phyloP scores from a whole-genome alignment of 2,888 invertebrate genomes.

The Agrochola litura region DNA sequence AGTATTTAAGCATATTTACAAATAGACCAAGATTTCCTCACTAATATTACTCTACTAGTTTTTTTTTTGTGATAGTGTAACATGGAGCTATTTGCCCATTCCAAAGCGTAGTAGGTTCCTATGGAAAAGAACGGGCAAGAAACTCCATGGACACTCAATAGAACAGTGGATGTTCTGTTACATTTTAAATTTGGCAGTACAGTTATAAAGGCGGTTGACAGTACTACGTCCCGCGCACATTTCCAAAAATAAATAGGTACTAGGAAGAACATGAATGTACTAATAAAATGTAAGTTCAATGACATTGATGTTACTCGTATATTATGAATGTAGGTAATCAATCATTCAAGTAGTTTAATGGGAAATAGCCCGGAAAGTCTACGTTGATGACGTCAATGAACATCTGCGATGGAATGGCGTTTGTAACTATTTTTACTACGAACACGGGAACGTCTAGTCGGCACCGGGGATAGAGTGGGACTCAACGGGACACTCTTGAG shows the following conservation, averaged over 20 bases:
- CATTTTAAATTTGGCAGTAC: neutral
- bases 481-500: too few species aligned
- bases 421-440: conserved; percentile 48
- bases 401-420: conserved; percentile 37
- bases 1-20: conserved; percentile 16
- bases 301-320: conserved; percentile 4
- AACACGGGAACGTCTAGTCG: too few species aligned
- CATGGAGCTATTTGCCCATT: too few species aligned
- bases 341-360: conserved; percentile 25
- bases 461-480: too few species aligned
- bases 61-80: too few species aligned
- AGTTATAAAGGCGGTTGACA: neutral
- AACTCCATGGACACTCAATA: neutral
- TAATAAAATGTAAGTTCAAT: conserved; percentile 25
- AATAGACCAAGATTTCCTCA: neutral
- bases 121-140: too few species aligned
- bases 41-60: neutral
- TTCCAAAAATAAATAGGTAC: neutral
- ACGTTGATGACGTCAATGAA: conserved; percentile 22
- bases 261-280: neutral
- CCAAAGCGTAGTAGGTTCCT: too few species aligned
- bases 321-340: neutral
- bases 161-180: neutral
- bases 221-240: neutral
- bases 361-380: conserved; percentile 28